Conservation (phyloP, 2,888 invertebrate genomes). For the Ariolimax columbianus region DNA sequence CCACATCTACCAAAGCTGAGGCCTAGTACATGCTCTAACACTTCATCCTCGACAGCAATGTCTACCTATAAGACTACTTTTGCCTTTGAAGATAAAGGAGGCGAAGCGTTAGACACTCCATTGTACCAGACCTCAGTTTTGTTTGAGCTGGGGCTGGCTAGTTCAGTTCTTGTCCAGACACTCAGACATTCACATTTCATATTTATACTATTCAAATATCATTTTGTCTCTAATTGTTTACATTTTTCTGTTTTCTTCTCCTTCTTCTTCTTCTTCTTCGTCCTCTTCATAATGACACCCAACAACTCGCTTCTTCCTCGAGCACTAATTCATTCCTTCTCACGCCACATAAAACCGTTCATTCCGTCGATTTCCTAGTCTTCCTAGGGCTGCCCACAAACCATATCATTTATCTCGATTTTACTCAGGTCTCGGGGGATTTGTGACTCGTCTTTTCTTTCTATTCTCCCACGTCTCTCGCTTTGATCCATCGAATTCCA, state of each 20-base stretch:
- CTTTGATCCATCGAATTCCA: slow-evolving; percentile 2
- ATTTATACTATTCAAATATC: no score
- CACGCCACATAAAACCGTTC: background rate
- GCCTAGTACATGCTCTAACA: no score
- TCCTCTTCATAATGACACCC: no score
- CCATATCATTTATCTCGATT: background rate
- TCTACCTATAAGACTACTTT: no score
- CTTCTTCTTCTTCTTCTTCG: background rate
- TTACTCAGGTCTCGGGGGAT: background rate
- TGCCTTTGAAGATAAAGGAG: no score
- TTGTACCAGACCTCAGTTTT: no score
- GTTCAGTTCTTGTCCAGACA: no score
- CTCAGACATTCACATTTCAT: no score
- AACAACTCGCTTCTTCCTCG: background rate
- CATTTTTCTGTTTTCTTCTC: background rate
- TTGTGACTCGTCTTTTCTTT: background rate
- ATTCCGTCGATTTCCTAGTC: background rate
- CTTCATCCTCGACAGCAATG: no score
- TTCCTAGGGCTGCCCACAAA: background rate
- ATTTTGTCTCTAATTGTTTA: background rate
- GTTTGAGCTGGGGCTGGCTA: no score
- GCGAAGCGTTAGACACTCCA: no score
- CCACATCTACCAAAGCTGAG: no score
- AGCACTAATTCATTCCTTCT: background rate
- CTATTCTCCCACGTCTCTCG: background rate